phyloP scores from a whole-genome alignment of 2,113 vertebrate genomes.

The Dendrocopos noguchii region DNA sequence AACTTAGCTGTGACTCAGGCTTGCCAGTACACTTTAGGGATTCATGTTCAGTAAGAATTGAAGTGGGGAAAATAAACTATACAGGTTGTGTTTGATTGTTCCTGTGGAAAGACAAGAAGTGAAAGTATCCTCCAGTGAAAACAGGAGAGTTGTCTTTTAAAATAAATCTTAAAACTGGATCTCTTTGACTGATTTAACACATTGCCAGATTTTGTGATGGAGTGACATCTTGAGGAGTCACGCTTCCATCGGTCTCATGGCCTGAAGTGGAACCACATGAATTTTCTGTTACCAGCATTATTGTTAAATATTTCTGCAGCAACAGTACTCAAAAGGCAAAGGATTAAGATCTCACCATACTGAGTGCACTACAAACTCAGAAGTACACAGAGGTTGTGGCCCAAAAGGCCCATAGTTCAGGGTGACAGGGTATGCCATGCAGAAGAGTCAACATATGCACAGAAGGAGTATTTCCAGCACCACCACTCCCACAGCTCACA shows the following conservation, averaged over 20 bases:
- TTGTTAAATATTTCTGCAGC: neutral
- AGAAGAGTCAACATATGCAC: neutral
- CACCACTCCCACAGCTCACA: neutral
- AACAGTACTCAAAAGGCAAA: neutral
- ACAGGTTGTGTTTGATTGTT: conserved; percentile 18
- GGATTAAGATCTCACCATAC: neutral
- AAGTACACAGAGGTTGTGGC: neutral
- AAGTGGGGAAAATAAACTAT: neutral
- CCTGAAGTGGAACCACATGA: neutral
- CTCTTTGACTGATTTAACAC: neutral
- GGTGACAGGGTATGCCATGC: neutral
- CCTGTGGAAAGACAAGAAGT: neutral
- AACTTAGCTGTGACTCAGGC: conserved; percentile 36
- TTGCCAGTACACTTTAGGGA: neutral
- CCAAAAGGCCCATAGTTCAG: neutral
- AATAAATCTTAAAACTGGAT: neutral
- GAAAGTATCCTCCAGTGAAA: neutral
- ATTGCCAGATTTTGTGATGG: neutral
- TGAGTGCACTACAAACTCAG: neutral
- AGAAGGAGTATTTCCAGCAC: neutral
- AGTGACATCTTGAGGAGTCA: neutral
- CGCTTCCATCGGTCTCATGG: neutral
- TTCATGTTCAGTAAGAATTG: neutral
- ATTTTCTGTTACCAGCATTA: neutral
- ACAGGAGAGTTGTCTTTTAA: neutral